phyloP scores from a whole-genome alignment of 2,797 vertebrate species.

The Miichthys miiuy region DNA sequence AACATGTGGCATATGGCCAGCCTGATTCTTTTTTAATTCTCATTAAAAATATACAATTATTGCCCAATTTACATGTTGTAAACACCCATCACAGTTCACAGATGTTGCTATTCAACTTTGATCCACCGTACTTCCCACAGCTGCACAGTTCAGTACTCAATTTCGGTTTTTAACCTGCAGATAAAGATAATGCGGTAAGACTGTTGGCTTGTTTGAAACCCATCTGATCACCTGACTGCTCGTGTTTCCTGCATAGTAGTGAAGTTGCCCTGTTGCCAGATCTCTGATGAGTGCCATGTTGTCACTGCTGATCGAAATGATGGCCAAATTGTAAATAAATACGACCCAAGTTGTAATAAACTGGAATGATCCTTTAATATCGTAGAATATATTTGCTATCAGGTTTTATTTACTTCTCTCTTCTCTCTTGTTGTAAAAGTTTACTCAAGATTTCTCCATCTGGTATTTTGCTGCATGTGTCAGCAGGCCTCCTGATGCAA shows the following conservation, averaged over 20 bases:
- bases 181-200: not conserved
- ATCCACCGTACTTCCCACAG: not conserved
- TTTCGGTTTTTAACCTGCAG: not conserved
- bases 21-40: not conserved
- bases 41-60: not conserved
- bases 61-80: not conserved
- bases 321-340: not conserved
- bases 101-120: not conserved
- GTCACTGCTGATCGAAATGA: not conserved
- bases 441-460: slow-evolving; percentile 22
- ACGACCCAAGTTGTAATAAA: not conserved
- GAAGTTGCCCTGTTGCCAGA: not conserved
- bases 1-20: not conserved
- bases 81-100: not conserved
- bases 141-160: not conserved
- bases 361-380: not conserved
- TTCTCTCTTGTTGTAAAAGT: slow-evolving; percentile 2
- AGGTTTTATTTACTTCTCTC: not conserved
- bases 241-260: not conserved
- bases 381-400: not conserved
- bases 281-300: not conserved
- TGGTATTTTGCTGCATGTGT: slow-evolving; percentile 22
- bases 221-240: not conserved
- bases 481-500: slow-evolving; percentile 30
- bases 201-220: not conserved